These are phyloP conservation scores for Arctia plantaginis DNA, from an alignment of 2,888 invertebrate species.

Conservation along the genomic window DNA sequence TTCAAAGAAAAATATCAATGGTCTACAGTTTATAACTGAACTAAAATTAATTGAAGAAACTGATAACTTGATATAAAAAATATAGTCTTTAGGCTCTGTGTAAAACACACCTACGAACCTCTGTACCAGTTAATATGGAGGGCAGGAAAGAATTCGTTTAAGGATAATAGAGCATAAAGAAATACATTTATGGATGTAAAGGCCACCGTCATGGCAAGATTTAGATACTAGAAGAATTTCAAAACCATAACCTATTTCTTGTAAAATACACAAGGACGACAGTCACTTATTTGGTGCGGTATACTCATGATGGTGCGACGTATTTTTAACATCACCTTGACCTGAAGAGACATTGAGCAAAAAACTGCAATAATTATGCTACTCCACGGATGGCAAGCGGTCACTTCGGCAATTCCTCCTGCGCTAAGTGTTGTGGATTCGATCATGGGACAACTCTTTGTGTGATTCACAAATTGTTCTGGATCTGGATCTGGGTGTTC, in stretches of 20 bases:
- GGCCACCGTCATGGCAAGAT: not conserved
- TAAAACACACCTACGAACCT: not conserved
- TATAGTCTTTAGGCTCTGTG: too few species aligned
- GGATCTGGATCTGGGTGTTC: too few species aligned
- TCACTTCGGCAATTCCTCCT: too few species aligned
- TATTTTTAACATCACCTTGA: constrained; percentile 38
- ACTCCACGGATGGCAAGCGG: too few species aligned
- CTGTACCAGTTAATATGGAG: not conserved
- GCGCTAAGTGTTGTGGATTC: too few species aligned
- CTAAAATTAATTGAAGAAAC: too few species aligned
- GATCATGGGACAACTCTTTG: too few species aligned
- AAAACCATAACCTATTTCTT: not conserved
- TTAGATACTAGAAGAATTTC: not conserved
- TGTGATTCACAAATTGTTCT: too few species aligned
- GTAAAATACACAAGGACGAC: constrained; percentile 19
- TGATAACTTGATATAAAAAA: too few species aligned
- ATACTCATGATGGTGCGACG: constrained; percentile 22
- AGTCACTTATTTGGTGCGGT: constrained; percentile 26
- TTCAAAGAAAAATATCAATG: too few species aligned
- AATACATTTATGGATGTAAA: not conserved
- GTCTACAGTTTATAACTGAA: too few species aligned
- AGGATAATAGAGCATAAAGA: not conserved
- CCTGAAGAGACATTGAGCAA: constrained; percentile 13
- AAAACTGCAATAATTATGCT: not conserved
- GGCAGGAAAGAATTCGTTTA: not conserved